Evolutionary conservation across 1,140 invertebrate species (phyloP), one percentile per base, ranked within the genome.

Genomic region (Heliconius eleuchia): DNA sequence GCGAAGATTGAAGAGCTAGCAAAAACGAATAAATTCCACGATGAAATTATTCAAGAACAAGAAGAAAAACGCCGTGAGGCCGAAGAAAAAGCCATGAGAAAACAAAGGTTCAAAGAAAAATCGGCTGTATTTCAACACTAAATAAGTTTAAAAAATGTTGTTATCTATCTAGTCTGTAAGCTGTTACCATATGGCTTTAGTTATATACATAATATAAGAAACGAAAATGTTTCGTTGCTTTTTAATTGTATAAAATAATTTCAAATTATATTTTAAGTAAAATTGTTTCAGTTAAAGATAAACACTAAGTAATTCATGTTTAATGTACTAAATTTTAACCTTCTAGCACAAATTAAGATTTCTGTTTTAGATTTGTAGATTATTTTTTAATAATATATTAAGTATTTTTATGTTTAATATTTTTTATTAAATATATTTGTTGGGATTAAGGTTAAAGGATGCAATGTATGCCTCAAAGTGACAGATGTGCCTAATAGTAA

Each of bases 1-100:
- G 98, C 98, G 4, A 99, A 98, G 96, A 98, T 99, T 84, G 97
- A 98, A 90, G 96, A 98, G 88, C 94, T 98, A 52, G 92, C 96
- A 11, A 96, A 96, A 86, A 95, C 96, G 71, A 98, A 96, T 85
- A 98, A 98, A 93, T 98, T 98, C 91, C 97, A 98, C 86, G 96
- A 97, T 83, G 98, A 98, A 94, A 98, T 98, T 71, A 95, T 97
- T 74, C 96, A 97, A 88, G 98, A 98, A 91, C 97, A 98, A 88
- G 98, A 98, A 88, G 97, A 98, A 84, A 96, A 97, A 85, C 96
- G 96, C 80, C 95, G 96, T 23, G 95, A 97, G 86, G 97, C 98
- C 80, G 97, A 98, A 87, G 97, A 98, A 84, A 97, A 96, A 86
- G 97, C 96, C 16, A 93, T 96, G 50, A 95, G 98, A 74, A 96